These are phyloP conservation scores for Halictus rubicundus DNA, from an alignment of 1,140 invertebrate species.

Conservation along the genomic window DNA sequence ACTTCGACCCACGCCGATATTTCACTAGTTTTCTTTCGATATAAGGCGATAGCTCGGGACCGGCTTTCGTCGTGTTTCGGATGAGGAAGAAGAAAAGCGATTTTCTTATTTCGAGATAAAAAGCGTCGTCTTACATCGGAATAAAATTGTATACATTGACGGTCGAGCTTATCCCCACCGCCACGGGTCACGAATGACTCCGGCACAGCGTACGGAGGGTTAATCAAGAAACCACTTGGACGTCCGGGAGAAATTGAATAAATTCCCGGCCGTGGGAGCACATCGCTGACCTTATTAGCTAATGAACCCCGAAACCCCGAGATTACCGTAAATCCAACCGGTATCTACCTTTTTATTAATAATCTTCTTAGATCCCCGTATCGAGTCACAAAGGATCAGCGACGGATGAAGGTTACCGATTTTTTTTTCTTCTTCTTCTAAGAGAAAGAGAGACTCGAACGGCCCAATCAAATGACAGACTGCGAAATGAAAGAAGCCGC, in stretches of 20 bases:
- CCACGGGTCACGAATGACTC: too few relatives aligned
- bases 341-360: not conserved
- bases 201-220: too few relatives aligned
- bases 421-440: not conserved
- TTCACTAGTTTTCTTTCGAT: too few relatives aligned
- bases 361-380: not conserved
- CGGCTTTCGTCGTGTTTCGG: too few relatives aligned
- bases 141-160: too few relatives aligned
- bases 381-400: not conserved
- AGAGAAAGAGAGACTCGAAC: not conserved
- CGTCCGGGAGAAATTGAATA: not conserved
- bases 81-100: too few relatives aligned
- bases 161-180: too few relatives aligned
- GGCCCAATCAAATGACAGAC: constrained; percentile 36
- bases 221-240: not conserved
- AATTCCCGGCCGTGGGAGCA: not conserved
- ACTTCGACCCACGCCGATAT: too few relatives aligned
- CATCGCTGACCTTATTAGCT: not conserved
- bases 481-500: constrained; percentile 22
- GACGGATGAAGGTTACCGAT: not conserved
- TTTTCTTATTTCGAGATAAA: too few relatives aligned
- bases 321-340: not conserved
- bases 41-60: too few relatives aligned
- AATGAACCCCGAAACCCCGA: not conserved
- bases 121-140: too few relatives aligned